Evolutionary conservation across 30 jellyfish, hydroid and myxozoan species (phyloP), one percentile per base, ranked within the genome.

Genomic region (Turritopsis dohrnii): DNA sequence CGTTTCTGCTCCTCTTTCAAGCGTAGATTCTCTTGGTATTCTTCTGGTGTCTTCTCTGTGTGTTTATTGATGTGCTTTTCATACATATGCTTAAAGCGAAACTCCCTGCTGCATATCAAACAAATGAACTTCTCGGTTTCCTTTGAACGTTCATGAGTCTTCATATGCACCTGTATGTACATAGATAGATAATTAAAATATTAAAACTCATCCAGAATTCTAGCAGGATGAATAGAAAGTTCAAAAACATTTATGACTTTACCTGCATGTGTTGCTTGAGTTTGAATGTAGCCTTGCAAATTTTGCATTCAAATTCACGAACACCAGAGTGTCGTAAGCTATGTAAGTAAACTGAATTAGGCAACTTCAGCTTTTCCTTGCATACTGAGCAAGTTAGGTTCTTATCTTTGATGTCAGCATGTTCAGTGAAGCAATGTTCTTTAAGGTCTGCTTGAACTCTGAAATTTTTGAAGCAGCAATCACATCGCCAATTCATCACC

Each of bases 401-500:
- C 26, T 41, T 71, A 82, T 82, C 89, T 82, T 82, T 82, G 0
- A 82, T 82, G 76, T 82, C 29, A 21, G 41, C 31, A 52, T 82
- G 89, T 71, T 82, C 89, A 25, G 83, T 65, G 54, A 82, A 82
- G 66, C 89, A 82, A 71, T 82, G 89, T 69, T 82, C 89, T 66
- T 82, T 82, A 8, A 82, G 31, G 18, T 82, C 89, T 4, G 89
- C 84, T 52, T 82, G 89, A 0, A 82, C 89, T 25, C 53, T 23
- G 53, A 82, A 82, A 54, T 82, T 82, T 71, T 82, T 82, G 54
- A 82, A 82, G 71, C 89, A 82, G 71, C 89, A 82, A 71, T 82
- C 89, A 52, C 89, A 82, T 21, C 89, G 53, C 89, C 89, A 82
- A 41, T 82, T 82, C 89, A 82, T 82, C 52, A 82, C 89, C 72